These are phyloP conservation scores for Choristoneura fumiferana DNA, from an alignment of 1,140 invertebrate genomes.

Conservation along the genomic window DNA sequence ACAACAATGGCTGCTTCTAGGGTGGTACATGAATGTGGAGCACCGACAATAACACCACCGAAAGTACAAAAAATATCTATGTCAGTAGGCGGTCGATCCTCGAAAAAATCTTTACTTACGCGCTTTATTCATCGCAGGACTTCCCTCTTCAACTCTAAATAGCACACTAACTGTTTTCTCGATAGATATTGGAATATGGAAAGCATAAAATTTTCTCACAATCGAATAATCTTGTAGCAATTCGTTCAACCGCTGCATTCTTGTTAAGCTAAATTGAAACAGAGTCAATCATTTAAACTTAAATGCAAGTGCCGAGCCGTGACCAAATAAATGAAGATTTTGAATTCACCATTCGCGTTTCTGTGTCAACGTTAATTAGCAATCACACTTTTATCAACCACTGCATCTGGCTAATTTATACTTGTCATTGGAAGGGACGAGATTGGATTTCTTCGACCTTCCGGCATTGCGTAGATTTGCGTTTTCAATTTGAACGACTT, in stretches of 20 bases:
- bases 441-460: constrained; percentile 64
- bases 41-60: constrained; percentile 27
- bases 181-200: constrained; percentile 48
- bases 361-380: constrained; percentile 76
- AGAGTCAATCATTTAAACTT: constrained; percentile 75
- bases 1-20: constrained; percentile 55
- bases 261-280: constrained; percentile 76
- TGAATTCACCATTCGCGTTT: constrained; percentile 68
- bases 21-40: constrained; percentile 53
- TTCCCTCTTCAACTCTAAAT: constrained; percentile 53
- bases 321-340: constrained; percentile 74
- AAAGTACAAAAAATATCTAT: constrained; percentile 2
- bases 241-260: constrained; percentile 71
- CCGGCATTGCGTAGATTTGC: constrained; percentile 51
- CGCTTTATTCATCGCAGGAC: constrained; percentile 68
- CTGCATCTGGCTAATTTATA: constrained; percentile 39
- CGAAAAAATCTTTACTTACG: constrained; percentile 51
- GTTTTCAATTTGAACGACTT: constrained; percentile 47
- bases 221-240: constrained; percentile 73
- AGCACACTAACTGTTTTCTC: constrained; percentile 54
- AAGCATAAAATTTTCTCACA: constrained; percentile 69
- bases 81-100: constrained; percentile 6
- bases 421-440: constrained; percentile 50
- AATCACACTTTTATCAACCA: constrained; percentile 72
- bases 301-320: constrained; percentile 70